phyloP scores from a whole-genome alignment of 2,888 invertebrate genomes.

The Epinotia nisella region DNA sequence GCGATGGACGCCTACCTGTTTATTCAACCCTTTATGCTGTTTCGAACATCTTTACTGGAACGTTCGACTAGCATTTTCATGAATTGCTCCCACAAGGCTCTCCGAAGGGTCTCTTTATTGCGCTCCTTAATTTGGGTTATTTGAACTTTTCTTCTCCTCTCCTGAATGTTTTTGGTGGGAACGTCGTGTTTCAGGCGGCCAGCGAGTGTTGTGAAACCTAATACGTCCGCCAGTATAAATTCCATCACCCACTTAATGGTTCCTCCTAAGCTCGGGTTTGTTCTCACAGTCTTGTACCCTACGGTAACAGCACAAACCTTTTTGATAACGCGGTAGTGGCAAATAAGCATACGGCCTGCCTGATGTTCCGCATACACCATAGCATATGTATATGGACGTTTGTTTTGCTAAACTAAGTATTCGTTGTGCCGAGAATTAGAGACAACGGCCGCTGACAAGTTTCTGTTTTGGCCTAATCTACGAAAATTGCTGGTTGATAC shows the following conservation, averaged over 20 bases:
- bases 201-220: slow-evolving; percentile 49
- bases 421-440: too few relatives aligned
- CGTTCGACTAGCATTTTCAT: slow-evolving; percentile 70
- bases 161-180: slow-evolving; percentile 62
- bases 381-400: too few relatives aligned
- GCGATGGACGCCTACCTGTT: slow-evolving; percentile 52
- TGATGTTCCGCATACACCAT: too few relatives aligned
- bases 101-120: slow-evolving; percentile 74
- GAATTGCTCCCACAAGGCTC: slow-evolving; percentile 75
- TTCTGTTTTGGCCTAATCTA: neutral
- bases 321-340: too few relatives aligned
- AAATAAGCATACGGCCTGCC: too few relatives aligned
- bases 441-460: too few relatives aligned
- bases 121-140: slow-evolving; percentile 75
- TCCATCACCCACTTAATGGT: slow-evolving; percentile 1
- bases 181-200: slow-evolving; percentile 61
- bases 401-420: too few relatives aligned
- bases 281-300: slow-evolving; percentile 14
- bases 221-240: slow-evolving; percentile 24
- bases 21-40: slow-evolving; percentile 65
- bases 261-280: slow-evolving; percentile 15
- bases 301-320: neutral
- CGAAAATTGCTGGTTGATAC: neutral
- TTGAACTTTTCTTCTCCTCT: slow-evolving; percentile 73
- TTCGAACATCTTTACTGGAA: slow-evolving; percentile 67